Evolutionary conservation across 92 coral and sea anemone genomes (phyloP), one percentile per base, ranked within the genome.

Genomic region (Epizoanthus ramosus): DNA sequence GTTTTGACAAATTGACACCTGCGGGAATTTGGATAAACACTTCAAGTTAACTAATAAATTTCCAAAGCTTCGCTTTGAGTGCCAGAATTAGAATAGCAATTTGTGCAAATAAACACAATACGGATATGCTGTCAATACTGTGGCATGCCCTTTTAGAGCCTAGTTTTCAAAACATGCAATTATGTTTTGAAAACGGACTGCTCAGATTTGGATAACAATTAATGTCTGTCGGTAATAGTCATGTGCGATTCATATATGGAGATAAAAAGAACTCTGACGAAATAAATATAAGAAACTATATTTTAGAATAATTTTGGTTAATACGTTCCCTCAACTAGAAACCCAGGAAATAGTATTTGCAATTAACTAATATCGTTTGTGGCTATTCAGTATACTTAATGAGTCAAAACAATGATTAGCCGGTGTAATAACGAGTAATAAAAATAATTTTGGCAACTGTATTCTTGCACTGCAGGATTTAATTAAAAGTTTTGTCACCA

Each of bases 111-210:
- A 74, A 23, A 52, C 31, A 74, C 45, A 41, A 52, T 74, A 7
- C n/a, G n/a, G 43, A 24, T 45, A 19, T 15, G 61, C 61, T 3
- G 5, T n/a, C 59, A 41, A 52, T 74, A 25, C 1, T 0, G 18
- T 43, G 7, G 31, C n/a, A 60, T 43, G 59, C 80, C 80, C 37
- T 39, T 53, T 19, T 74, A 18, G 6, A 37, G 39, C 21, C 28
- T 6, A 74, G 54, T 25, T 65, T 65, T 65, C 70, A 22, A 65
- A 33, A 66, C 69, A 63, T 63, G 69, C 6, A 63, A 16, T 33
- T 33, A 66, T 15, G 19, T 31, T 63, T 66, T 66, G 45, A 66
- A 66, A 15, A 28, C 2, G 6, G n/a, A 7, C 43, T 28, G 33
- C 16, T n/a, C 3, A 66, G 19, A 66, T 13, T 15, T 66, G 15